Base-by-base conservation (phyloP, 2,888 invertebrate species). In the Mayetiola destructor region DNA sequence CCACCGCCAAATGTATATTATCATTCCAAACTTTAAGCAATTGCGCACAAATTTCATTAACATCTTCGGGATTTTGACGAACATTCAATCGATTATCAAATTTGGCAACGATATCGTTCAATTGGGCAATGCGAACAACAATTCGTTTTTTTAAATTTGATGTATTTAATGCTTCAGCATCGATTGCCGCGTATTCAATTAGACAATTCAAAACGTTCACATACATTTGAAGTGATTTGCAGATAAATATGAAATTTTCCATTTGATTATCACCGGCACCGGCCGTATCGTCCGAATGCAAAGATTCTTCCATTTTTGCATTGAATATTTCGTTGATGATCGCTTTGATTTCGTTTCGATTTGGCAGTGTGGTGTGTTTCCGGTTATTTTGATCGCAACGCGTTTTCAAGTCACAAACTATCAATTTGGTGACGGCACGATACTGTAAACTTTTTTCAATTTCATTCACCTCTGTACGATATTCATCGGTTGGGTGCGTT, bases 111-210 rank as follows among this genome's bases (percentile, higher is more conserved):
- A 18, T 30, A n/a, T 20, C 1, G 42, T 56, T 40, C n/a, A 56
- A 20, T 42, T 42, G 42, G 10, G 18, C 42, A 18, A 59, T 8
- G 14, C 56, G 42, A 1, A 57, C 39, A 1, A 37, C 27, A 18
- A 59, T 53, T 58, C 42, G 54, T 39, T 59, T 59, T 1, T 39
- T 32, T 8, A 58, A 29, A 35, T 48, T 55, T 4, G 30, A 59
- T 12, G 23, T 39, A 0, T 40, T 12, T 18, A 57, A 55, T 37
- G 42, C 55, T 18, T 58, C 55, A 10, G 53, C 12, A 36, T 59
- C 58, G 2, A 58, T 39, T 10, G 59, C 32, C 20, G 58, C 57
- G 37, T 56, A 58, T 2, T 37, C 16, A 3, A 59, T 5, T 6
- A 59, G 40, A 5, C 39, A 12, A 37, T 58, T 39, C 10, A 55